Evolutionary conservation across 2,888 invertebrate genomes (phyloP).

Genomic region (Dascillus cervinus): DNA sequence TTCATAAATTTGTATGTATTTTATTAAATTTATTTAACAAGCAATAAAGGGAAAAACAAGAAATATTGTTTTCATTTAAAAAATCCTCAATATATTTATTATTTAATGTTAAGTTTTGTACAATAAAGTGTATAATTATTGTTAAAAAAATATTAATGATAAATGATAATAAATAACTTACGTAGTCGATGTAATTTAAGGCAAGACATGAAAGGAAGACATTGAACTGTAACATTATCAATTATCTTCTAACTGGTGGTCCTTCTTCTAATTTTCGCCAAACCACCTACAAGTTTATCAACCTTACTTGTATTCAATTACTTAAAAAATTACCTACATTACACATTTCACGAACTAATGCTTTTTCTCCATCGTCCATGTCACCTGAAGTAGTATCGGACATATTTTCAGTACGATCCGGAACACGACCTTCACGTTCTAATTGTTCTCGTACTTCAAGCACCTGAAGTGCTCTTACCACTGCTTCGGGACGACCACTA

Average conservation of each 20-base stretch:
- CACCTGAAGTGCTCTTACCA: constrained; percentile 86
- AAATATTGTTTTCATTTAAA: too few species aligned
- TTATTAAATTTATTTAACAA: too few species aligned
- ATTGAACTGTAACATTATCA: too few species aligned
- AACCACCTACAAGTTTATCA: constrained; percentile 56
- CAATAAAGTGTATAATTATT: too few species aligned
- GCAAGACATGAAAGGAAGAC: too few species aligned
- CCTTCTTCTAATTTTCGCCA: constrained; percentile 86
- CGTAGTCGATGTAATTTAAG: too few species aligned
- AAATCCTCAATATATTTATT: too few species aligned
- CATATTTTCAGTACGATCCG: constrained; percentile 27
- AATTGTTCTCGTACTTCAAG: constrained; percentile 84
- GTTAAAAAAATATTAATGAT: too few species aligned
- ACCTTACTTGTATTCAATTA: constrained; percentile 1
- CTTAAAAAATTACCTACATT: constrained; percentile 53
- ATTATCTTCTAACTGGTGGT: constrained; percentile 59
- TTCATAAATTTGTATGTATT: too few species aligned
- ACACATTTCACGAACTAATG: constrained; percentile 91
- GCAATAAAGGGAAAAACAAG: too few species aligned
- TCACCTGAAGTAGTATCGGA: constrained; percentile 46
- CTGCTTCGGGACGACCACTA: constrained; percentile 78
- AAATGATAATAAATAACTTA: too few species aligned
- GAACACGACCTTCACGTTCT: constrained; percentile 55
- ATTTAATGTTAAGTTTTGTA: too few species aligned
- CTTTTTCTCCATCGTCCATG: constrained; percentile 83